Evolutionary conservation across 2,797 vertebrate species (phyloP).

Genomic region (Masticophis lateralis): DNA sequence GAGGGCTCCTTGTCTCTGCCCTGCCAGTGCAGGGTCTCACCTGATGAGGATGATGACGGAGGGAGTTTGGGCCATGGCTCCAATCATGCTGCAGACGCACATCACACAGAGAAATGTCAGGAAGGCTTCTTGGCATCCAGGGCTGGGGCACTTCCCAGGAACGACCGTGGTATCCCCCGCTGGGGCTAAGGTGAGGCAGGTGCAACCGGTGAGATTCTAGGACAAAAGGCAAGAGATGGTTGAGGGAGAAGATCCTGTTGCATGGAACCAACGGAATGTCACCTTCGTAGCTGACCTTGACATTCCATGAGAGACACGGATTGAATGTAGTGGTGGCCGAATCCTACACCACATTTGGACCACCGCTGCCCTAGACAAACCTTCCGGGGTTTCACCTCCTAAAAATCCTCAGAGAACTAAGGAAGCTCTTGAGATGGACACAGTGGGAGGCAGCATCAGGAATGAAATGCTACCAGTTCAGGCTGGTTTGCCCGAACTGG

Average conservation of each 20-base stretch:
- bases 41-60: conserved; percentile 98
- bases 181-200: conserved; percentile 79
- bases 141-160: conserved; percentile 89
- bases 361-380: neutral
- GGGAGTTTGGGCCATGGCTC: conserved; percentile 97
- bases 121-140: conserved; percentile 91
- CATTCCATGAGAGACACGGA: neutral
- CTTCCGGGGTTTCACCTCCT: neutral
- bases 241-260: neutral
- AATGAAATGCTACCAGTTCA: too few relatives aligned
- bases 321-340: neutral
- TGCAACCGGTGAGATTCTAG: conserved; percentile 90
- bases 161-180: conserved; percentile 76
- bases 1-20: neutral
- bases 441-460: too few relatives aligned
- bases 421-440: too few relatives aligned
- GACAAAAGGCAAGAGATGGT: conserved; percentile 33
- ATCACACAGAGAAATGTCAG: conserved; percentile 96
- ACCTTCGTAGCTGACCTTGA: neutral
- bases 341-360: too few relatives aligned
- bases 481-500: too few relatives aligned
- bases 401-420: neutral
- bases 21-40: conserved; percentile 57
- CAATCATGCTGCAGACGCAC: conserved; percentile 95
- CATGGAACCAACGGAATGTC: neutral